phyloP scores from a whole-genome alignment of 2,888 invertebrate species.

The Elysia crispata region DNA sequence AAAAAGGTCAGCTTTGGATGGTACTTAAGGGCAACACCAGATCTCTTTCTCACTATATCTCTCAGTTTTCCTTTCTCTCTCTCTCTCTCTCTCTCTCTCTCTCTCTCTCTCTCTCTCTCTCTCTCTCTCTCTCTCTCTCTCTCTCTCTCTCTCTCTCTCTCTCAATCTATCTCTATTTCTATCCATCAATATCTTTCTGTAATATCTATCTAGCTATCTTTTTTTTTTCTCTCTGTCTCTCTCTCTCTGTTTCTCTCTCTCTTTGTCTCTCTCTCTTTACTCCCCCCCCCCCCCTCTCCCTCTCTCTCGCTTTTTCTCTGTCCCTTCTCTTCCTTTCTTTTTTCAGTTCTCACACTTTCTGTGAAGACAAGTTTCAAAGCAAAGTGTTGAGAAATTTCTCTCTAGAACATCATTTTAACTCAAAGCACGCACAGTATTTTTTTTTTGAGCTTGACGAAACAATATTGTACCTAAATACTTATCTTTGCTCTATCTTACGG shows the following conservation, averaged over 20 bases:
- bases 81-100: not conserved
- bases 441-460: too few relatives aligned
- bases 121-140: conserved; percentile 5
- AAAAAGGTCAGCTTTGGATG: too few relatives aligned
- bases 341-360: too few relatives aligned
- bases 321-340: not conserved
- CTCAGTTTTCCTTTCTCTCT: too few relatives aligned
- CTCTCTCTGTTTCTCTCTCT: conserved; percentile 36
- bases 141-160: conserved; percentile 39
- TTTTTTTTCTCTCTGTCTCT: conserved; percentile 31
- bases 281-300: not conserved
- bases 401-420: too few relatives aligned
- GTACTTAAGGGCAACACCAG: too few relatives aligned
- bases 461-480: too few relatives aligned
- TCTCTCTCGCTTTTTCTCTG: conserved; percentile 13
- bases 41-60: too few relatives aligned
- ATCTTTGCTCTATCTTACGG: too few relatives aligned
- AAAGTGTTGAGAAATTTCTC: too few relatives aligned
- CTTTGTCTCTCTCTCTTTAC: conserved; percentile 25
- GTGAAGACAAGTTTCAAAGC: too few relatives aligned
- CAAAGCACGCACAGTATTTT: too few relatives aligned
- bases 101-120: not conserved
- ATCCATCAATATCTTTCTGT: conserved; percentile 47
- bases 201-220: not conserved
- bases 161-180: conserved; percentile 42